Conservation (phyloP, 2,888 invertebrate genomes). For the Hydriomena furcata region DNA sequence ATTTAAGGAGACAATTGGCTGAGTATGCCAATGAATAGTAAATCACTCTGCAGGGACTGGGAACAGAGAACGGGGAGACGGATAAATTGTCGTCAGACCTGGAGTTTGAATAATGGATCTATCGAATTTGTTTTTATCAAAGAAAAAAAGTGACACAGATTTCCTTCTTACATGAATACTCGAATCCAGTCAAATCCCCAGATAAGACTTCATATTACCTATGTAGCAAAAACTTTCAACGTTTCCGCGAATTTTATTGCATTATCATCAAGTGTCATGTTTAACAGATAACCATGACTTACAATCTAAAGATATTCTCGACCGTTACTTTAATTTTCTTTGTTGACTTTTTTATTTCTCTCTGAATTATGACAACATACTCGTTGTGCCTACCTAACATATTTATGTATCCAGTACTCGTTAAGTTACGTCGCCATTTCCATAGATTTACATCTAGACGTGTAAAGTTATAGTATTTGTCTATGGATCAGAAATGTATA, state of each 20-base stretch:
- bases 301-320: slow-evolving; percentile 17
- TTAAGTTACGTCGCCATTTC: too few relatives aligned
- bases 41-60: not conserved
- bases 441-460: not conserved
- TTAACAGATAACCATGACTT: slow-evolving; percentile 26
- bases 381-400: too few relatives aligned
- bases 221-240: slow-evolving; percentile 26
- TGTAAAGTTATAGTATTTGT: not conserved
- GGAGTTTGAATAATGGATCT: not conserved
- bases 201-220: slow-evolving; percentile 36
- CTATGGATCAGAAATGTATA: not conserved
- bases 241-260: slow-evolving; percentile 32
- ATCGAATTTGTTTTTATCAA: slow-evolving; percentile 14
- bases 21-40: slow-evolving; percentile 34
- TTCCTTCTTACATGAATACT: slow-evolving; percentile 31
- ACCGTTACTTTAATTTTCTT: slow-evolving; percentile 26
- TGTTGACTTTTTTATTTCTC: slow-evolving; percentile 12
- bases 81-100: too few relatives aligned
- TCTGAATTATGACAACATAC: not conserved
- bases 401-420: too few relatives aligned
- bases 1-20: slow-evolving; percentile 70
- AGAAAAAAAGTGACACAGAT: slow-evolving; percentile 32
- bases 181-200: slow-evolving; percentile 5
- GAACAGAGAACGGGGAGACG: not conserved
- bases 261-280: slow-evolving; percentile 31